Conservation (phyloP, 2,888 invertebrate species). For the Synanthedon vespiformis region DNA sequence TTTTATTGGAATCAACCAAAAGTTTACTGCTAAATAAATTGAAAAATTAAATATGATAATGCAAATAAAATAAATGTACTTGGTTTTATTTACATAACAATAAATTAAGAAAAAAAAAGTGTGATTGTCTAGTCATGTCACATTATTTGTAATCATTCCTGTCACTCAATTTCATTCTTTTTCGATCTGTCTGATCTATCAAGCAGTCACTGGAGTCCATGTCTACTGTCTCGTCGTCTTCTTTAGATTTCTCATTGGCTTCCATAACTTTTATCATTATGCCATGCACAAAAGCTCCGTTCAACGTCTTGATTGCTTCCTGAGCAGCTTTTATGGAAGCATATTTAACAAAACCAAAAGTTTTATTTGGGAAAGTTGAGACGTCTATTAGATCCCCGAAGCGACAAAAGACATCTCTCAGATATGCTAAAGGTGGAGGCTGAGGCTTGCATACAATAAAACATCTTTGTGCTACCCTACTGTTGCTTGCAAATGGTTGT, state of each 20-base stretch:
- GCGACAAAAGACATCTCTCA: conserved; percentile 89
- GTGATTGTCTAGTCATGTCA: no score
- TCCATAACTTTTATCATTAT: conserved; percentile 87
- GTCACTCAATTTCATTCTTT: conserved; percentile 34
- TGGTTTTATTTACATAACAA: no score
- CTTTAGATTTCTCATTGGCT: conserved; percentile 78
- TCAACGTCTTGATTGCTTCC: conserved; percentile 77
- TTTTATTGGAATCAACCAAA: no score
- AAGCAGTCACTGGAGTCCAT: conserved; percentile 14
- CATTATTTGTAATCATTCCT: not conserved
- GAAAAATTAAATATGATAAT: no score
- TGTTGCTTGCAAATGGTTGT: conserved; percentile 75
- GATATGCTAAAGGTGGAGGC: conserved; percentile 79
- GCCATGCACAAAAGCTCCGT: conserved; percentile 87
- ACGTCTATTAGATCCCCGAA: conserved; percentile 93
- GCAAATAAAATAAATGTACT: no score
- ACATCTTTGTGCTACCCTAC: conserved; percentile 74
- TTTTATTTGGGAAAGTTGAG: conserved; percentile 87
- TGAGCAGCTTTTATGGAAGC: conserved; percentile 81
- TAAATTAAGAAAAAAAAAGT: no score
- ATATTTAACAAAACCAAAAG: conserved; percentile 94
- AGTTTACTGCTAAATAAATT: no score
- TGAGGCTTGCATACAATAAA: conserved; percentile 75
- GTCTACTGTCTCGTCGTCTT: conserved; percentile 19
- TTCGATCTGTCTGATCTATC: conserved; percentile 26